A percentile compares a stretch with the other conserved stretches of the same genome.
Conservation (phyloP, 2,113 vertebrate genomes). For the Andinoacara biseriatus region DNA sequence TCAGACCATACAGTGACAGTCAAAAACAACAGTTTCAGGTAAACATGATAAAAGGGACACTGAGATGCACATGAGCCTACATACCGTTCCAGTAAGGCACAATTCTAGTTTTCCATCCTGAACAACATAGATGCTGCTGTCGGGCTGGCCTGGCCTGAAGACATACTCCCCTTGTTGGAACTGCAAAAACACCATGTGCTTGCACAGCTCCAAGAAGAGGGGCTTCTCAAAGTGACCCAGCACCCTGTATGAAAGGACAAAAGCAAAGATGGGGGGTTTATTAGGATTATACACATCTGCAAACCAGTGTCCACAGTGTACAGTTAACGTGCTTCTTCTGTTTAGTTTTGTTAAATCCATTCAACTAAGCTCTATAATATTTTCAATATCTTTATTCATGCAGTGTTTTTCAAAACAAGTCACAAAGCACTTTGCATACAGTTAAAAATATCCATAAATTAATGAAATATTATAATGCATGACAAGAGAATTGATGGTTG, state of each 20-base stretch:
- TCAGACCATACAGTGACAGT: background rate
- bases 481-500: background rate
- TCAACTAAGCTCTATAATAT: background rate
- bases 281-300: background rate
- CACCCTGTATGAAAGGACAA: slow-evolving; percentile 78
- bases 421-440: background rate
- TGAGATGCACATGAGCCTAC: background rate
- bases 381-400: background rate
- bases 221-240: slow-evolving; percentile 98
- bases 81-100: slow-evolving; percentile 87
- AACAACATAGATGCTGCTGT: slow-evolving; percentile 95
- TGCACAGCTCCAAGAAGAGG: slow-evolving; percentile 92
- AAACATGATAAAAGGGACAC: background rate
- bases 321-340: background rate
- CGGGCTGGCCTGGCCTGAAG: slow-evolving; percentile 90
- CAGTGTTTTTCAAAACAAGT: background rate
- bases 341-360: background rate
- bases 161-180: slow-evolving; percentile 91
- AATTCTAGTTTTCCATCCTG: slow-evolving; percentile 95
- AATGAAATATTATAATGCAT: background rate
- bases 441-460: background rate
- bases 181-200: slow-evolving; percentile 93
- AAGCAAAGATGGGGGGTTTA: background rate
- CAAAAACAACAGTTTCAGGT: background rate
- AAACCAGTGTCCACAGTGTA: background rate